These are phyloP conservation scores for Lissonota sp. DNA, from an alignment of 2,888 invertebrate genomes.

Conservation along the genomic window DNA sequence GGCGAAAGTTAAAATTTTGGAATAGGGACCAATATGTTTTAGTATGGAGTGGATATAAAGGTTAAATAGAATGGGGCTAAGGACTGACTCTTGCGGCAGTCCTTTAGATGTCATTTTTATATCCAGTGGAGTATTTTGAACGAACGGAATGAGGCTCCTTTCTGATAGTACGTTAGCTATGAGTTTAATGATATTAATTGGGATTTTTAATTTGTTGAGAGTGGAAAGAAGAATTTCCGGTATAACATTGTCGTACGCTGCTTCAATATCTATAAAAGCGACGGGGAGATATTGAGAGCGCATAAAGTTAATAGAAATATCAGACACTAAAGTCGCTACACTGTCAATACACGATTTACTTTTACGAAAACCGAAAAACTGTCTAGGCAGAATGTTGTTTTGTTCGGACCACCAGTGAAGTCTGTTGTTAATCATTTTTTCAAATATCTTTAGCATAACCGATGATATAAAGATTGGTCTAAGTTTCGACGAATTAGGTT, in stretches of 20 bases:
- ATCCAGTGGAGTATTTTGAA: not conserved
- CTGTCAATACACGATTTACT: conserved; percentile 20
- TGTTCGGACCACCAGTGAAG: conserved; percentile 10
- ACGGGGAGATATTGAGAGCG: not conserved
- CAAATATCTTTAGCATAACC: conserved; percentile 8
- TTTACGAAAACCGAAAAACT: conserved; percentile 28
- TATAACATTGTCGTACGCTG: conserved; percentile 25
- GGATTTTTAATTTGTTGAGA: not conserved
- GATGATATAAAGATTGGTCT: conserved; percentile 4
- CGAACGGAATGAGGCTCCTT: not conserved
- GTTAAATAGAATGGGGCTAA: conserved; percentile 24
- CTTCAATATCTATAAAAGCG: conserved; percentile 30
- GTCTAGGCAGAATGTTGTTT: not conserved
- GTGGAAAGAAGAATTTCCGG: not conserved
- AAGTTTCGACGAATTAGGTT: not conserved
- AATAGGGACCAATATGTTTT: too few relatives aligned
- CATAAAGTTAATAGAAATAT: conserved; percentile 15
- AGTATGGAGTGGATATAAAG: conserved; percentile 5
- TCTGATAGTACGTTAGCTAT: conserved; percentile 1
- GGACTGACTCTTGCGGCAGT: conserved; percentile 11
- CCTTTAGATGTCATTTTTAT: not conserved
- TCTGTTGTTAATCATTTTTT: conserved; percentile 26
- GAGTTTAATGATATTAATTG: not conserved
- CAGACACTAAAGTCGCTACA: conserved; percentile 16
- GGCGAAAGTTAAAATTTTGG: conserved; percentile 10